phyloP scores from a whole-genome alignment of 1,140 invertebrate species.

The Ruditapes philippinarum region DNA sequence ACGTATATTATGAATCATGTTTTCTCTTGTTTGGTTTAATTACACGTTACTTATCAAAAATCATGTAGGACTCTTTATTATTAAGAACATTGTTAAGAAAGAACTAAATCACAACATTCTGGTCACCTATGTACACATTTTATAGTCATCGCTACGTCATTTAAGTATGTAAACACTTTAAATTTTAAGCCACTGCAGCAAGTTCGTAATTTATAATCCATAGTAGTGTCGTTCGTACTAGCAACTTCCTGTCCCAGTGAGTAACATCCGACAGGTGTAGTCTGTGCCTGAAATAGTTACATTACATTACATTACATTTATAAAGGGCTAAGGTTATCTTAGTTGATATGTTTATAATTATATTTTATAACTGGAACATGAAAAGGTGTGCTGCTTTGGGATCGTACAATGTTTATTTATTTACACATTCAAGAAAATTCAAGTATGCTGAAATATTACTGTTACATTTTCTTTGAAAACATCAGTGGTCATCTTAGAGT shows the following conservation, averaged over 20 bases:
- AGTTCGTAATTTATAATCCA: constrained; percentile 39
- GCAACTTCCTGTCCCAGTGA: constrained; percentile 34
- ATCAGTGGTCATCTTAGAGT: no score
- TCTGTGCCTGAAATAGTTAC: constrained; percentile 48
- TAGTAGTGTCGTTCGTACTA: constrained; percentile 31
- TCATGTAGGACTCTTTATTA: no score
- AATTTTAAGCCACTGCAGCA: constrained; percentile 62
- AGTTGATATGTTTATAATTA: not conserved
- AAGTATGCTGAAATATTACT: no score
- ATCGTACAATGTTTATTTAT: no score
- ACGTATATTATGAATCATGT: no score
- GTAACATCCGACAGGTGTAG: not conserved
- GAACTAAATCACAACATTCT: no score
- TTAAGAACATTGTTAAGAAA: no score
- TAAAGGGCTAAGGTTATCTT: not conserved
- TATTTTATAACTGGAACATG: not conserved
- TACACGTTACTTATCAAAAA: no score
- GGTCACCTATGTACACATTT: constrained; percentile 58
- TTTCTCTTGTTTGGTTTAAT: no score
- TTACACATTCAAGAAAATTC: no score
- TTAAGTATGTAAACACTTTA: constrained; percentile 30
- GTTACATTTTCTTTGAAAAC: no score
- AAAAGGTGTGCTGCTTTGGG: not conserved
- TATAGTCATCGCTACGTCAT: constrained; percentile 41
- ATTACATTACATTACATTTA: no score